Evolutionary conservation across 2,888 invertebrate genomes (phyloP).

Genomic region (Ornithoptera priamus): DNA sequence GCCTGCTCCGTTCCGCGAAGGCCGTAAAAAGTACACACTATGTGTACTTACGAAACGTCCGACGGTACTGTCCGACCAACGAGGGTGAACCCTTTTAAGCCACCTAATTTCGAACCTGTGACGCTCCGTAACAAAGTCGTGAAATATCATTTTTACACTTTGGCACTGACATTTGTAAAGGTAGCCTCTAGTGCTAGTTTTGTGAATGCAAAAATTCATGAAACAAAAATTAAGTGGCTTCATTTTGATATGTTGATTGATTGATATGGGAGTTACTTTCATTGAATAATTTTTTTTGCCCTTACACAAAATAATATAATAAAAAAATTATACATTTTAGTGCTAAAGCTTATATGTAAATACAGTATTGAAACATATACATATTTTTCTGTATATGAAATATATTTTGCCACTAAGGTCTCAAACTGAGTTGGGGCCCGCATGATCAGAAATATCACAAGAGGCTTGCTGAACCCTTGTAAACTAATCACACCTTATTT

Average conservation of each 20-base stretch:
- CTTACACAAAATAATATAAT: too few species aligned
- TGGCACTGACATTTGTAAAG: conserved; percentile 26
- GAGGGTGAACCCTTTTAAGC: conserved; percentile 29
- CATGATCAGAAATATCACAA: too few species aligned
- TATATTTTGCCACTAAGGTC: too few species aligned
- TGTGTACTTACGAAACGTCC: conserved; percentile 46
- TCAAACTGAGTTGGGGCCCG: too few species aligned
- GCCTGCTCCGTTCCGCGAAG: conserved; percentile 42
- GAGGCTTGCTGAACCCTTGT: too few species aligned
- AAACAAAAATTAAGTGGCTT: conserved; percentile 44
- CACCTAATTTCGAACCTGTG: conserved; percentile 28
- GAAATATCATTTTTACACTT: conserved; percentile 14
- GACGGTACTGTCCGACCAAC: conserved; percentile 16
- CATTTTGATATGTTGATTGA: conserved; percentile 50
- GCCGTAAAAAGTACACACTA: conserved; percentile 64
- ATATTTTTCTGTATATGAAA: too few species aligned
- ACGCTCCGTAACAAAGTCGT: conserved; percentile 30
- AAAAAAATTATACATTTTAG: too few species aligned
- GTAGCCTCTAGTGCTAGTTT: conserved; percentile 32
- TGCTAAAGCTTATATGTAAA: too few species aligned
- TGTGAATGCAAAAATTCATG: conserved; percentile 45
- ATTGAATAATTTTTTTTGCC: too few species aligned
- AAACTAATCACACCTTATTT: too few species aligned
- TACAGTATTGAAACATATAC: too few species aligned
- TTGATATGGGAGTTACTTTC: conserved; percentile 55